Evolutionary conservation across 2,888 invertebrate species (phyloP), one percentile per base, ranked within the genome.

Genomic region (Cryptocephalus moraei): DNA sequence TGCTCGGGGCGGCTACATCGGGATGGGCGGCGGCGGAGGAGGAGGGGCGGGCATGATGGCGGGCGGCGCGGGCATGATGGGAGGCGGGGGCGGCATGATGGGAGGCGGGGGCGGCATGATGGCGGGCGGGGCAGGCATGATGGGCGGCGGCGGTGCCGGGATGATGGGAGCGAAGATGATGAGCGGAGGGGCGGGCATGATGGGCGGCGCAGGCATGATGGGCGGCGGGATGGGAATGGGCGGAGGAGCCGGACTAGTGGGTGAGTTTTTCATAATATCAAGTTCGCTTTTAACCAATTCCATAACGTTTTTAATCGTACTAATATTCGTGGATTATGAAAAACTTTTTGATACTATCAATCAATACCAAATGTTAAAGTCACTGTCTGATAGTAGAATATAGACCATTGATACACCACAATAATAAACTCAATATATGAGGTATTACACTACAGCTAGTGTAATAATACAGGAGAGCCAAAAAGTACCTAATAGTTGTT

Each of bases 201-300:
- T 47, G 8, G 52, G 53, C 39, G 52, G 55, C 32, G 73, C 73
- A 9, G 61, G 73, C 8, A 58, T 75, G 0, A 74, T 73, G 53
- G 74, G 74, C 49, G 8, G 44, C 2, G 45, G 44, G 10, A 34
- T 42, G 38, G 40, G 39, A 34, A 48, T 46, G 42, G 42, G 41
- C 8, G 46, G 36, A 8, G 41, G 41, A 3, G 46, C 41, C 2
- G 41, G 41, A 3, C 41, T 38, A 41, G 38, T 46, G 41, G 46
- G 12, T 36, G 6, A 22, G 22, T n/a, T n/a, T n/a, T n/a, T n/a
- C n/a, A n/a, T n/a, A n/a, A 22, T 2, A 22, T 4, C 22, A 22
- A 4, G 22, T 22, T 22, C 6, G 22, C 3, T 22, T 22, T 22
- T n/a, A n/a, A n/a, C n/a, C n/a, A n/a, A n/a, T n/a, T n/a, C n/a